These are phyloP conservation scores for Anthopleura sola DNA, from an alignment of 64 coral and sea anemone species.

Conservation along the genomic window DNA sequence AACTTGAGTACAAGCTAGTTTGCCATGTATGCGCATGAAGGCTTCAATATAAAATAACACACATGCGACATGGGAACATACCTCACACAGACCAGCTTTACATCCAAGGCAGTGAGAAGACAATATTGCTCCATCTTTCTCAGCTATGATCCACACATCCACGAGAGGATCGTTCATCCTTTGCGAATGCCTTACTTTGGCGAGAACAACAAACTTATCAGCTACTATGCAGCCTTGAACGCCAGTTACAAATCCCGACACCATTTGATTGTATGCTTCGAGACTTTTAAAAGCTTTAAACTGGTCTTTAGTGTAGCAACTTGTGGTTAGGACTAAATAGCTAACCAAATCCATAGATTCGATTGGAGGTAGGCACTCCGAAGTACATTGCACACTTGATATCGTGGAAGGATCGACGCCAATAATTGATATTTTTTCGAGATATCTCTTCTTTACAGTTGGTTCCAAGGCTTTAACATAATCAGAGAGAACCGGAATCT, in stretches of 20 bases:
- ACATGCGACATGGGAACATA: not conserved
- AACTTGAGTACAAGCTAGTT: conserved; percentile 14
- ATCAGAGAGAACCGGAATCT: no score
- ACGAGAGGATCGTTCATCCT: not conserved
- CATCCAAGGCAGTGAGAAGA: not conserved
- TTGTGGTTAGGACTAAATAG: conserved; percentile 36
- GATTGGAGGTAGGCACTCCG: conserved; percentile 12
- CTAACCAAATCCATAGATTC: conserved; percentile 30
- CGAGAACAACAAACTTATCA: conserved; percentile 16
- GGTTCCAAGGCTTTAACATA: no score
- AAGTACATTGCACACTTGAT: no score
- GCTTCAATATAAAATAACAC: not conserved
- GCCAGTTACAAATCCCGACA: not conserved
- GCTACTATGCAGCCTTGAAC: conserved; percentile 8
- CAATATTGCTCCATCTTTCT: not conserved
- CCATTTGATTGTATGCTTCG: not conserved
- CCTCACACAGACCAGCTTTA: not conserved
- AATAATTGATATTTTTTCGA: no score
- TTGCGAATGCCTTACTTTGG: conserved; percentile 20
- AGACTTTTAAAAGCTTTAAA: no score
- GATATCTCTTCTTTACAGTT: no score
- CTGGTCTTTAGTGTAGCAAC: conserved; percentile 28
- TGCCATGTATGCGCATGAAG: not conserved
- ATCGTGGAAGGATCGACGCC: no score
- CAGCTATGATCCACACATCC: not conserved